Evolutionary conservation across 2,888 invertebrate species (phyloP).

Genomic region (Ethmia dodecea): DNA sequence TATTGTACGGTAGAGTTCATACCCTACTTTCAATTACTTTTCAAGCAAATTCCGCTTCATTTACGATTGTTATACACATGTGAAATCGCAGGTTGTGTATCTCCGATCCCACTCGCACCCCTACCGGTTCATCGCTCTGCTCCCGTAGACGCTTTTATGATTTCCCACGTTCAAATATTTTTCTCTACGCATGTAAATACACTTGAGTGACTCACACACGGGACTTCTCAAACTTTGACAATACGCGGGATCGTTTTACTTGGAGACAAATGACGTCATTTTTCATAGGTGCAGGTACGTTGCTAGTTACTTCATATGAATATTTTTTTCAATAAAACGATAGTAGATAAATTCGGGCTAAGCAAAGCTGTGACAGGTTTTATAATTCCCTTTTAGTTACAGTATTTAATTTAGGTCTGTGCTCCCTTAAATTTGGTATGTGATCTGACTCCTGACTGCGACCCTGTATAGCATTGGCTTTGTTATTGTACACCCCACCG

Average conservation of each 20-base stretch:
- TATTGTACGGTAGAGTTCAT: no score
- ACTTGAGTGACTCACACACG: constrained; percentile 46
- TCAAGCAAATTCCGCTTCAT: background rate
- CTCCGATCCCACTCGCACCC: constrained; percentile 22
- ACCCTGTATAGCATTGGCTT: no score
- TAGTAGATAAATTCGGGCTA: no score
- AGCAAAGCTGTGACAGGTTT: no score
- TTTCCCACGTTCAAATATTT: constrained; percentile 39
- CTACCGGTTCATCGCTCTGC: constrained; percentile 27
- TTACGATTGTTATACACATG: background rate
- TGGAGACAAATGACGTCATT: constrained; percentile 46
- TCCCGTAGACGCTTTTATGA: constrained; percentile 28
- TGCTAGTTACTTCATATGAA: no score
- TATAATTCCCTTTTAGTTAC: no score
- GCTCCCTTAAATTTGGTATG: no score
- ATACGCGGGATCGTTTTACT: constrained; percentile 49
- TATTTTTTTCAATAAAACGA: no score
- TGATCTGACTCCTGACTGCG: no score
- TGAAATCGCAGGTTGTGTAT: constrained; percentile 27
- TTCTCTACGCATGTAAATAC: constrained; percentile 43
- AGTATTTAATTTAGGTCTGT: no score
- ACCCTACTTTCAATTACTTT: no score
- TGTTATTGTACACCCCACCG: constrained; percentile 32
- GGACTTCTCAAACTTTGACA: constrained; percentile 47
- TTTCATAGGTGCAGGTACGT: constrained; percentile 25